Evolutionary conservation across 2,113 vertebrate species (phyloP), one percentile per base, ranked within the genome.

Genomic region (Globicephala melas): DNA sequence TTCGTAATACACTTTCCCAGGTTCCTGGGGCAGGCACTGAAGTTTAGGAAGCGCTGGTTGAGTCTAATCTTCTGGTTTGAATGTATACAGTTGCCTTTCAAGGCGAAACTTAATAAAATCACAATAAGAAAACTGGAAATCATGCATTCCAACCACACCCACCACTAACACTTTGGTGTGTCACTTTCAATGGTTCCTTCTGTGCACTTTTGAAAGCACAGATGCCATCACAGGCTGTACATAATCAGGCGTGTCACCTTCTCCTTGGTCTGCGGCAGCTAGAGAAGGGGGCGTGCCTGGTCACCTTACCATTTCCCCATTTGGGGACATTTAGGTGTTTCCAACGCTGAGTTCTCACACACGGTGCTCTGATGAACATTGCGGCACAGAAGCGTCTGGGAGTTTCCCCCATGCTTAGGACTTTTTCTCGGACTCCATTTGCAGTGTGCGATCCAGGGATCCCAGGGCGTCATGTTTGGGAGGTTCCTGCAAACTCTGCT

Each of bases 141-240:
- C 76, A 9, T 2, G 0, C 38, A 25, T 28, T 12, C 76, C 65
- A 15, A 14, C n/a, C 50, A 18, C 65, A 23, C 33, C 17, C 38
- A 8, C 13, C 0, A 12, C 28, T 9, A 6, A 14, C 10, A 6
- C 36, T 17, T 50, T 0, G 5, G 55, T 14, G 4, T 18, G 63
- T 62, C 70, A 8, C 70, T 70, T 36, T 38, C 44, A 0, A 11
- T 0, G 12, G 38, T 2, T 23, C 41, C 0, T 47, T 36, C 28
- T 3, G 31, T 0, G 3, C 3, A 9, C 4, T 33, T 33, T 10
- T 7, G 15, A 28, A 70, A 90, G 38, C 11, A 55, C 17, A 8
- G 67, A 60, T 38, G 38, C 36, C 89, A 33, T 6, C 21, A 21
- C 26, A 26, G 25, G 38, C 23, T 36, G 58, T 6, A 4, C 4